A percentile compares a stretch with the other conserved stretches of the same genome.
Conservation (phyloP, 2,888 invertebrate genomes). For the Globia sparganii region DNA sequence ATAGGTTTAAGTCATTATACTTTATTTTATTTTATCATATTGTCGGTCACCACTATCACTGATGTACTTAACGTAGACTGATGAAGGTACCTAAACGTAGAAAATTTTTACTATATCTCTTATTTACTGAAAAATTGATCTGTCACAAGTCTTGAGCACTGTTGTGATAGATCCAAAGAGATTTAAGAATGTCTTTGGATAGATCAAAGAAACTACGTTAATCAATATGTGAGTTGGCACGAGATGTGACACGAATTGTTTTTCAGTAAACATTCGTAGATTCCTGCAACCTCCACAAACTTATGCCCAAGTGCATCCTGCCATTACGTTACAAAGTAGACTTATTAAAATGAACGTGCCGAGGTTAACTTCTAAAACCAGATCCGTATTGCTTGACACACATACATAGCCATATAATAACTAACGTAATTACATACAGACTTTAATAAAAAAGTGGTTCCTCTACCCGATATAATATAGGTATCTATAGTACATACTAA, state of each 20-base stretch:
- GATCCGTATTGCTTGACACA: slow-evolving; percentile 7
- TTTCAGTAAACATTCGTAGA: not conserved
- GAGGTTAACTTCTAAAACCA: slow-evolving; percentile 43
- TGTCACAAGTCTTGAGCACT: not conserved
- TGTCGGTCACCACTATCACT: not conserved
- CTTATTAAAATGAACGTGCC: slow-evolving; percentile 23
- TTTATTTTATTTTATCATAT: not conserved
- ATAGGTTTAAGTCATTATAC: not conserved
- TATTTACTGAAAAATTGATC: not conserved
- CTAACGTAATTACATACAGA: slow-evolving; percentile 1
- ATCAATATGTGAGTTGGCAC: not conserved
- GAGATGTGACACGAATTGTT: not conserved
- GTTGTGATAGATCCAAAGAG: not conserved
- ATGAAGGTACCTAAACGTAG: not conserved
- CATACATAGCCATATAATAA: not conserved
- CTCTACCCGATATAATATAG: not conserved
- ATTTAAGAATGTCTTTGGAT: too few species aligned
- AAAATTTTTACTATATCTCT: not conserved
- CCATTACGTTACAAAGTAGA: slow-evolving; percentile 6
- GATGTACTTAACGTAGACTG: not conserved
- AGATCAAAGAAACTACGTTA: not conserved
- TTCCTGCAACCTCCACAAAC: not conserved
- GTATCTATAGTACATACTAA: too few species aligned
- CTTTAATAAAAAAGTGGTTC: slow-evolving; percentile 1
- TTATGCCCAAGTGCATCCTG: not conserved